Conservation (phyloP, 1,140 invertebrate species). For the Cherax quadricarinatus region DNA sequence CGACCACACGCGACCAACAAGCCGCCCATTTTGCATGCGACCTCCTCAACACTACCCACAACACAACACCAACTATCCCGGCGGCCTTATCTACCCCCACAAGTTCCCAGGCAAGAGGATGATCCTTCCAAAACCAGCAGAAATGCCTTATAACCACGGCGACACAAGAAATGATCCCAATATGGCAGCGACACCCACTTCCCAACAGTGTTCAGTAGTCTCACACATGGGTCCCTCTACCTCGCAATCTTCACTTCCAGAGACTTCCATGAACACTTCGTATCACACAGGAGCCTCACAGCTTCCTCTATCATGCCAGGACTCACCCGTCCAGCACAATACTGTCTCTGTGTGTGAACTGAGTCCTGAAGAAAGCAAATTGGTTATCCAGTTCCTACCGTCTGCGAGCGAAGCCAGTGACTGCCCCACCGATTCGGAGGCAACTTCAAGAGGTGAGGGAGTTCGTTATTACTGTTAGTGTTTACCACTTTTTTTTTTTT, state of each 20-base stretch:
- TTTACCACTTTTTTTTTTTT: neutral
- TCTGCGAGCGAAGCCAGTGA: constrained; percentile 36
- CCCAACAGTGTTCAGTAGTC: neutral
- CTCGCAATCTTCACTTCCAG: neutral
- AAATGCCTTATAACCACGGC: constrained; percentile 18
- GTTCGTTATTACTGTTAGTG: neutral
- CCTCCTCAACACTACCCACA: constrained; percentile 25
- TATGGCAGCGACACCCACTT: neutral
- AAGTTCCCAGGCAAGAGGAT: constrained; percentile 39
- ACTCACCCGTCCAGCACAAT: neutral
- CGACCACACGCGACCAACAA: constrained; percentile 69
- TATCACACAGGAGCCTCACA: constrained; percentile 4
- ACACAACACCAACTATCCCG: neutral
- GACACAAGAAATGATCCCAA: neutral
- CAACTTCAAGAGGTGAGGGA: constrained; percentile 58
- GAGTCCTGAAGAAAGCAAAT: constrained; percentile 51
- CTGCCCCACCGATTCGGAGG: constrained; percentile 30
- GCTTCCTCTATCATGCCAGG: neutral
- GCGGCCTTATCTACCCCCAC: constrained; percentile 16
- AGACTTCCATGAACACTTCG: neutral
- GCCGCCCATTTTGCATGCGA: constrained; percentile 42
- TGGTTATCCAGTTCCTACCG: constrained; percentile 55
- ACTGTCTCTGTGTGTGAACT: constrained; percentile 37
- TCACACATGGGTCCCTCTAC: neutral
- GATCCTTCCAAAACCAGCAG: constrained; percentile 35